Percentiles rank a stretch among this genome's conserved stretches.
Conservation (phyloP, 2,113 vertebrate genomes). For the Elanoides forficatus region DNA sequence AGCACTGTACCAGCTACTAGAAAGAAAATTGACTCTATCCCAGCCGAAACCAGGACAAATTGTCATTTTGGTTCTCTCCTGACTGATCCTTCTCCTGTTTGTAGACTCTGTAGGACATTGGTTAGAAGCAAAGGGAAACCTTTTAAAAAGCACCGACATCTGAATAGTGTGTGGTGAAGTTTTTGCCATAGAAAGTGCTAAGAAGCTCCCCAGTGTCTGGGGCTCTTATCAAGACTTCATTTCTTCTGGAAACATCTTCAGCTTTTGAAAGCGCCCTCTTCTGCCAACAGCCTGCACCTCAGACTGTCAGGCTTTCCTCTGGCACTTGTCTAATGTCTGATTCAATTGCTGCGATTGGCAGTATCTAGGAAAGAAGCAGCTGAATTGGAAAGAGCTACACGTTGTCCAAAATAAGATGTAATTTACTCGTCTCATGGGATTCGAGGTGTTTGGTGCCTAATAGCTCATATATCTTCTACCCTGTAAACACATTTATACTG, state of each 20-base stretch:
- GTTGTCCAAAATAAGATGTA: background rate
- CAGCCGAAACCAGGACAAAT: too few relatives aligned
- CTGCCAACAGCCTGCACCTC: background rate
- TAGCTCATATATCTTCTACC: background rate
- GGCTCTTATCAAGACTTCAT: background rate
- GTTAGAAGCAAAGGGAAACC: background rate
- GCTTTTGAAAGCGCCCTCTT: background rate
- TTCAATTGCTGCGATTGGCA: background rate
- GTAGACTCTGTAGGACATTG: too few relatives aligned
- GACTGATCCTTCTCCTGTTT: background rate
- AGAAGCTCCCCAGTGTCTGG: background rate
- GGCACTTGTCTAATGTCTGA: background rate
- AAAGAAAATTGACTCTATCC: too few relatives aligned
- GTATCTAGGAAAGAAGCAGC: background rate
- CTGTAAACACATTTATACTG: background rate
- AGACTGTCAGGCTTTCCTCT: background rate
- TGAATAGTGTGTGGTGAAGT: fast-evolving
- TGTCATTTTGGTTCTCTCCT: background rate
- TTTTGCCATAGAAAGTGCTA: background rate
- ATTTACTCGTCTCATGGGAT: background rate
- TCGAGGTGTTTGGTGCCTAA: background rate
- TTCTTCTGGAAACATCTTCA: background rate
- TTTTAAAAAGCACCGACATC: background rate
- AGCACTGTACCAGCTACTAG: too few relatives aligned
- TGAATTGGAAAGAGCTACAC: background rate